Base-by-base conservation (phyloP, 2,888 invertebrate species). In the Silvanus unidentatus region DNA sequence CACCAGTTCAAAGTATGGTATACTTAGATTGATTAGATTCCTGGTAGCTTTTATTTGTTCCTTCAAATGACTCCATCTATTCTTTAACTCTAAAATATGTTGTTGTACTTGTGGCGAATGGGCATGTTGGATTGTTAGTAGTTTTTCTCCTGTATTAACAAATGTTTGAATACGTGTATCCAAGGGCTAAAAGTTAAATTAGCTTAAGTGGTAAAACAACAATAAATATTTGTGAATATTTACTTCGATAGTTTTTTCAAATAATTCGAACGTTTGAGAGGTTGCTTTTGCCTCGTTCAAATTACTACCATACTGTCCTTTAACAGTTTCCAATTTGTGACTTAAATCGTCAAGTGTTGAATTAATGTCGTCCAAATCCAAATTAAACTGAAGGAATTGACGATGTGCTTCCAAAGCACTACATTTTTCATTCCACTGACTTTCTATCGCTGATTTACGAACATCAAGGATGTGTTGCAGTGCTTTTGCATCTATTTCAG, bases 191-290 rank as follows among this genome's bases (percentile, higher is more conserved):
- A 68, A 53, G 40, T n/a, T n/a, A n/a, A n/a, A n/a, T n/a, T n/a
- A n/a, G n/a, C n/a, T n/a, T n/a, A n/a, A n/a, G n/a, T n/a, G n/a
- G n/a, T n/a, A n/a, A n/a, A n/a, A n/a, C n/a, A n/a, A n/a, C n/a
- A n/a, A n/a, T n/a, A n/a, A n/a, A n/a, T 30, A 2, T 36, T n/a
- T n/a, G n/a, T n/a, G n/a, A n/a, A n/a, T n/a, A n/a, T 39, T 22
- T 72, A 88, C 87, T 75, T 84, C 78, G 53, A 88, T 80, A 42
- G 86, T 86, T 68, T 81, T 81, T 71, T 89, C 86, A 66, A 89
- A 87, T 60, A 84, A 81, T 49, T 77, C 77, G 65, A 88, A 89
- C 27, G 85, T 81, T 53, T 79, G 72, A 4, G 84, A 82, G 36
- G 83, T 82, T 42, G 83, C 78, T 66, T 80, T 81, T 5, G 86